phyloP scores from a whole-genome alignment of 2,113 vertebrate species.

The Mellivora capensis region DNA sequence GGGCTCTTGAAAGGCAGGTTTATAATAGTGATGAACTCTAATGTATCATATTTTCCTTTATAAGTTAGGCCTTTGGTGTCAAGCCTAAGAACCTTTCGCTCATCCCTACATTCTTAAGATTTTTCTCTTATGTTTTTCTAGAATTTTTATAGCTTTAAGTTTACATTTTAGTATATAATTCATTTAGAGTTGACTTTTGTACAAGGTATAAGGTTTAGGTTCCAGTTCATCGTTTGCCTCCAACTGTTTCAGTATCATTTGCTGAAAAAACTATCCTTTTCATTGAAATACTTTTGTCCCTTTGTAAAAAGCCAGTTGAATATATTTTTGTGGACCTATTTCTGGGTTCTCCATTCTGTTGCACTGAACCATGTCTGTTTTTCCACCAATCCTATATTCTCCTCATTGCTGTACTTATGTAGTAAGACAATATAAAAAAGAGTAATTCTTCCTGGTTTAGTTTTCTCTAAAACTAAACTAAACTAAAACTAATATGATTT shows the following conservation, averaged over 20 bases:
- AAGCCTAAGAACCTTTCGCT: background rate
- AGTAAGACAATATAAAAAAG: background rate
- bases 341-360: background rate
- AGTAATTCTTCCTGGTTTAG: background rate
- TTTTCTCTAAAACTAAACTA: background rate
- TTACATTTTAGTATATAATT: background rate
- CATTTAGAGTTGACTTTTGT: background rate
- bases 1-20: background rate
- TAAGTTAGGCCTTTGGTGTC: background rate
- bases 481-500: no score
- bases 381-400: background rate
- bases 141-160: background rate
- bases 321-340: background rate
- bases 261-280: background rate
- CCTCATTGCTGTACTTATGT: background rate
- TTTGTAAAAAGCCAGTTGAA: background rate
- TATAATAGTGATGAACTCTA: background rate
- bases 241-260: background rate
- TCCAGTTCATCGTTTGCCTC: background rate
- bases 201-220: background rate
- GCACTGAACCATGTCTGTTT: background rate
- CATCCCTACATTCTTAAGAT: background rate
- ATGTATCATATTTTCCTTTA: background rate
- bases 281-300: background rate
- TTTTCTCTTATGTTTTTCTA: background rate